Conservation (phyloP, 2,113 vertebrate genomes). For the Turnix velox region DNA sequence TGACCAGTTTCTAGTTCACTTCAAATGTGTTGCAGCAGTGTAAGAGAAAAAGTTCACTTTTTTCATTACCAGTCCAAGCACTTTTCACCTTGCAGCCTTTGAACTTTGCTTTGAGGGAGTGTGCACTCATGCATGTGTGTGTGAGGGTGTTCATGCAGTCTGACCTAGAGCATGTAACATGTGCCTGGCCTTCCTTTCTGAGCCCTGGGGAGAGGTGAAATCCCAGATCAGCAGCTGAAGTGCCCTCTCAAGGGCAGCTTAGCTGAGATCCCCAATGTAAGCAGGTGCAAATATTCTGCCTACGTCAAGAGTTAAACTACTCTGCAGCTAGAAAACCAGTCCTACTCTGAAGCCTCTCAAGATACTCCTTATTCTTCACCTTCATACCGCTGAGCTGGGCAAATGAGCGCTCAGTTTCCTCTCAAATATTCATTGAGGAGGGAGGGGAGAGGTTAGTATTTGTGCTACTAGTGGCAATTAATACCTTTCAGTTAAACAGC, state of each 20-base stretch:
- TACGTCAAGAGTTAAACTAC: neutral
- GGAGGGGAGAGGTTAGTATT: neutral
- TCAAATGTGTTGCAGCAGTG: neutral
- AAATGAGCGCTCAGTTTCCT: neutral
- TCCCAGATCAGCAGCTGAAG: neutral
- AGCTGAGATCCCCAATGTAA: neutral
- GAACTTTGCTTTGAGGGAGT: neutral
- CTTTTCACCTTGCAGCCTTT: neutral
- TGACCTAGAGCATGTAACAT: neutral
- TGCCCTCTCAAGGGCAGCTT: neutral
- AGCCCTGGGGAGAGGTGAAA: neutral
- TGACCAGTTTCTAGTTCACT: neutral
- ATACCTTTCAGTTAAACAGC: neutral
- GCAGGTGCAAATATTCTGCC: neutral
- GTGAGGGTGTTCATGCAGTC: neutral
- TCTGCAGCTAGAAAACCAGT: neutral
- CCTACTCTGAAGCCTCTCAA: neutral
- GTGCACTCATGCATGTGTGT: rapidly evolving
- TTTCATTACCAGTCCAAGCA: neutral
- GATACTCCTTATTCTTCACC: neutral
- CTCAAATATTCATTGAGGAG: neutral
- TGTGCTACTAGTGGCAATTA: neutral
- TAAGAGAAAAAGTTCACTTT: neutral
- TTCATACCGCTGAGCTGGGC: neutral
- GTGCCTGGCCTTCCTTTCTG: neutral